Evolutionary conservation across 2,888 invertebrate species (phyloP).

Genomic region (Monoplex corrugatus): DNA sequence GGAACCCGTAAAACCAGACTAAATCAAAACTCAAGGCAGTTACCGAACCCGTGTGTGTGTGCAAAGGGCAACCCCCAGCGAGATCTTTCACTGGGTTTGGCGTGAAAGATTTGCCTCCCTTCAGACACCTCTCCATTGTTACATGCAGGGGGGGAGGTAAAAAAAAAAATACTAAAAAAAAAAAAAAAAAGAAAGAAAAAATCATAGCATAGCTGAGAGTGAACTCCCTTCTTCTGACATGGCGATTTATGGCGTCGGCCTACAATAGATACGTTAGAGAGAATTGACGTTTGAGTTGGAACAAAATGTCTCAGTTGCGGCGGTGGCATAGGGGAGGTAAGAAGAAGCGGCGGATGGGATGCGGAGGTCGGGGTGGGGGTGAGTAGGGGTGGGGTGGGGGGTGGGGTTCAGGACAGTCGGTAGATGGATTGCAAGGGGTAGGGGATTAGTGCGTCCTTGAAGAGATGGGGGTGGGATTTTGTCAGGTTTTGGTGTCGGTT

Average conservation of each 20-base stretch:
- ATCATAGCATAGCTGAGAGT: conserved; percentile 14
- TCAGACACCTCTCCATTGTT: conserved; percentile 37
- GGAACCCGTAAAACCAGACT: neutral
- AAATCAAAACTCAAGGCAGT: too few relatives aligned
- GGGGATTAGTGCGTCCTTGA: too few relatives aligned
- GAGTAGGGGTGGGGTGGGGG: too few relatives aligned
- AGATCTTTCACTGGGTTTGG: conserved; percentile 28
- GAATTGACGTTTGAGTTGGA: conserved; percentile 27
- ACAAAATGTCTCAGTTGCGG: conserved; percentile 5
- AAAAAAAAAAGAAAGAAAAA: neutral
- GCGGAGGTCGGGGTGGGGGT: too few relatives aligned
- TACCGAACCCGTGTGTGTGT: neutral
- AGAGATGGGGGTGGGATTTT: too few relatives aligned
- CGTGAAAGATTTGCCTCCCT: conserved; percentile 50
- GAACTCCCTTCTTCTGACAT: neutral
- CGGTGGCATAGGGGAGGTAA: too few relatives aligned
- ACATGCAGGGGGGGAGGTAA: neutral
- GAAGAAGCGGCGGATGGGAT: too few relatives aligned
- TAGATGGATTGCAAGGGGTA: too few relatives aligned
- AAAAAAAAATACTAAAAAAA: neutral
- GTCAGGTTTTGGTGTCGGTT: too few relatives aligned
- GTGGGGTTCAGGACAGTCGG: too few relatives aligned
- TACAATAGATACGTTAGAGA: conserved; percentile 36
- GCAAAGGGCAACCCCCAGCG: conserved; percentile 26
- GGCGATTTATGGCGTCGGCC: conserved; percentile 6